Conservation (phyloP, 2,888 invertebrate species). For the Calephelis perditalis region DNA sequence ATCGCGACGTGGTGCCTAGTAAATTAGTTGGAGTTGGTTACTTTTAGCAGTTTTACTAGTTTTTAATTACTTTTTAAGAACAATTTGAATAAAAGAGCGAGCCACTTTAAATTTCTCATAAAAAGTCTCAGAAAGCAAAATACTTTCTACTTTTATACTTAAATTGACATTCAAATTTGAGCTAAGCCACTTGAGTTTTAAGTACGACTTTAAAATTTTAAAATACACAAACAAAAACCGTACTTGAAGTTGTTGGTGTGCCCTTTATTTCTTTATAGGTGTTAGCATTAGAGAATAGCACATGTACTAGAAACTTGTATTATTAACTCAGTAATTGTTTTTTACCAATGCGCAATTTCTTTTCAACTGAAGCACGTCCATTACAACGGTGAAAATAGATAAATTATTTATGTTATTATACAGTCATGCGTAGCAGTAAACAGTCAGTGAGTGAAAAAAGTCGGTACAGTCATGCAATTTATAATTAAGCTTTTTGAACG, state of each 20-base stretch:
- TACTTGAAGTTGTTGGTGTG: no score
- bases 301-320: background rate
- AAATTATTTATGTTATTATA: constrained; percentile 31
- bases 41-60: no score
- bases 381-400: constrained; percentile 34
- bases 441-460: constrained; percentile 27
- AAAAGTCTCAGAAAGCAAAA: background rate
- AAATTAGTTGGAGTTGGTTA: no score
- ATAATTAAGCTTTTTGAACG: constrained; percentile 26
- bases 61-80: no score
- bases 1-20: no score
- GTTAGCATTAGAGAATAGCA: background rate
- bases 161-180: background rate
- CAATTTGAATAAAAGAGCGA: no score
- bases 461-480: constrained; percentile 29
- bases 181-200: no score
- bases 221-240: no score
- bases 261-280: no score
- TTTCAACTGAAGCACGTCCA: constrained; percentile 29
- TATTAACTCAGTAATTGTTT: constrained; percentile 6
- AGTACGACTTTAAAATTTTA: no score
- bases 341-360: constrained; percentile 23
- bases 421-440: constrained; percentile 32
- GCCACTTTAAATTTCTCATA: no score
- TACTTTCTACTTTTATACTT: background rate